Evolutionary conservation across 2,888 invertebrate species (phyloP).

Genomic region (Branchellion lobata): DNA sequence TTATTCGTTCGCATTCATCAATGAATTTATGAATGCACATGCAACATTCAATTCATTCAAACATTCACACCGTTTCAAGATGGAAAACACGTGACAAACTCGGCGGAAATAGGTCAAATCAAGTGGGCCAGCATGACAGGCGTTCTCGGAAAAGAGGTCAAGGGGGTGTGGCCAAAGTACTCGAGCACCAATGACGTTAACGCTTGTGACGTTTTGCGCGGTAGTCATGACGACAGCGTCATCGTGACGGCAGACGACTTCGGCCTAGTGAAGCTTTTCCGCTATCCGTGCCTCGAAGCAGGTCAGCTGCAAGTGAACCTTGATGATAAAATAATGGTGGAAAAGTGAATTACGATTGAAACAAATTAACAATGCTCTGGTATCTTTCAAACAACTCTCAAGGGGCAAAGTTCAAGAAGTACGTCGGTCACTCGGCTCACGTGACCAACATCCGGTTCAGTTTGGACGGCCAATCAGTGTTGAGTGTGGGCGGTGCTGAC

Average conservation of each 20-base stretch:
- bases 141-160: constrained; percentile 61
- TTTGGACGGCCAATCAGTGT: constrained; percentile 59
- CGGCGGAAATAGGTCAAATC: constrained; percentile 59
- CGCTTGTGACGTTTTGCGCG: constrained; percentile 58
- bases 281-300: constrained; percentile 61
- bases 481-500: constrained; percentile 63
- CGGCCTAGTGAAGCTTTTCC: constrained; percentile 62
- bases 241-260: constrained; percentile 62
- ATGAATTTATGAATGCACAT: no score
- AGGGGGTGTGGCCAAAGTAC: constrained; percentile 63
- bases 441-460: constrained; percentile 63
- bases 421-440: constrained; percentile 63
- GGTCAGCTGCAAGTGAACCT: constrained; percentile 54
- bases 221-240: constrained; percentile 52
- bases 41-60: no score
- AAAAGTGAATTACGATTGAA: neutral
- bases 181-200: constrained; percentile 62
- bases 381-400: constrained; percentile 24
- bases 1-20: no score
- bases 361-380: neutral
- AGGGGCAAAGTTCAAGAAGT: constrained; percentile 63
- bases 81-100: constrained; percentile 60
- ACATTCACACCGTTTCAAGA: constrained; percentile 53
- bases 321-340: no score
- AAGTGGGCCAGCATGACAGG: constrained; percentile 61